phyloP scores from a whole-genome alignment of 2,113 vertebrate genomes.

The Stigmatopora nigra region DNA sequence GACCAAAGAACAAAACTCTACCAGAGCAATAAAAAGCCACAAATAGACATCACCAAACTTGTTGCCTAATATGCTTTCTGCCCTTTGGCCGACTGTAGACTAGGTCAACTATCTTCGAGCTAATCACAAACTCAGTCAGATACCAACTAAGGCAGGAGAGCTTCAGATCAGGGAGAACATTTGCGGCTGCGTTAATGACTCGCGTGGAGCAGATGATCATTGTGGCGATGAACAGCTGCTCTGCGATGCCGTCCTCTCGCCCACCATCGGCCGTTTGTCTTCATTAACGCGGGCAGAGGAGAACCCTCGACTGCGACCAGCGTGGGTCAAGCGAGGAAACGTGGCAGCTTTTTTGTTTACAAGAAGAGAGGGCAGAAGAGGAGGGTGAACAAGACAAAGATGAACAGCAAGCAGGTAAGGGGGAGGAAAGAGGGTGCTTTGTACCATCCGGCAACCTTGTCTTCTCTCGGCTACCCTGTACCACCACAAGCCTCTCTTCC shows the following conservation, averaged over 20 bases:
- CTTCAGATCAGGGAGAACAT: constrained; percentile 20
- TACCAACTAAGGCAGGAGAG: constrained; percentile 4
- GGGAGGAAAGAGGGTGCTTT: constrained; percentile 13
- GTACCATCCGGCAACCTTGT: constrained; percentile 64
- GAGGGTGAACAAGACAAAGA: constrained; percentile 58
- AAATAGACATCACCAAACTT: constrained; percentile 43
- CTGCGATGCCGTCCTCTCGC: constrained; percentile 25
- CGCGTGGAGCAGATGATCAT: constrained; percentile 42
- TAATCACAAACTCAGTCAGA: constrained; percentile 52
- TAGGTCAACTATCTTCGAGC: constrained; percentile 54
- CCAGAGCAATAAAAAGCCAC: constrained; percentile 31
- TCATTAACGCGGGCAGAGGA: constrained; percentile 56
- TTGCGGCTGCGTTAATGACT: constrained; percentile 39
- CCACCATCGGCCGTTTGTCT: constrained; percentile 53
- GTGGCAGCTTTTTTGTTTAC: constrained; percentile 41
- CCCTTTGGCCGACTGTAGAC: constrained; percentile 48
- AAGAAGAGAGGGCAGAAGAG: constrained; percentile 40
- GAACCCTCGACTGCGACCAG: constrained; percentile 8
- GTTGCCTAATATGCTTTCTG: constrained; percentile 57
- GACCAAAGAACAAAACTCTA: constrained; percentile 40
- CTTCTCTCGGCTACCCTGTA: constrained; percentile 53
- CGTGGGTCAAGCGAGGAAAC: constrained; percentile 45
- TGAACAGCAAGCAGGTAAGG: constrained; percentile 29
- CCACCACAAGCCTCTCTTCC: constrained; percentile 48
- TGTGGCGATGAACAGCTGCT: constrained; percentile 58